phyloP scores from a whole-genome alignment of 2,888 invertebrate species.

The Caenorhabditis sinica region DNA sequence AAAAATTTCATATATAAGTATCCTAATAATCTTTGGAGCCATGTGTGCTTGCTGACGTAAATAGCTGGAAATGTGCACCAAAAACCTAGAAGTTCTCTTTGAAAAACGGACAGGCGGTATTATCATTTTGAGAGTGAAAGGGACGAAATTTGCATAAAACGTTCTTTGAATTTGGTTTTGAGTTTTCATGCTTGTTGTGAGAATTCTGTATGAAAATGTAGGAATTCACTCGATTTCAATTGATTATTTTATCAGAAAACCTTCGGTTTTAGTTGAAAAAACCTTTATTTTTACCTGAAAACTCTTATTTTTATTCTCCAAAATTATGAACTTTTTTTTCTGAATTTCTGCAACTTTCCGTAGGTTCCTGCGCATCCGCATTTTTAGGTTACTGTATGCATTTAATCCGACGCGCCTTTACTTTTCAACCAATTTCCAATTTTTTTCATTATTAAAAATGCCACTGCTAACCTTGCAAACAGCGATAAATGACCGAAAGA shows the following conservation, averaged over 20 bases:
- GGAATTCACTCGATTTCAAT: not conserved
- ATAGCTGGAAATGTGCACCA: not conserved
- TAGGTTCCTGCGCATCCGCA: not conserved
- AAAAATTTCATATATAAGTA: slow-evolving; percentile 16
- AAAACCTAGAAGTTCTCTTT: not conserved
- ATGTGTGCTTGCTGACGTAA: not conserved
- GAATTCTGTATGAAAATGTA: no score
- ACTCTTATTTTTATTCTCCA: not conserved
- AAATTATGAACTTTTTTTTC: not conserved
- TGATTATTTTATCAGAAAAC: not conserved
- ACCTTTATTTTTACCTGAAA: not conserved
- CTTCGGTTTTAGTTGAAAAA: not conserved
- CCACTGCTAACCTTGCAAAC: not conserved
- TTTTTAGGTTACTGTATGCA: slow-evolving; percentile 21
- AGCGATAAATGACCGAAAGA: not conserved
- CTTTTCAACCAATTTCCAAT: not conserved
- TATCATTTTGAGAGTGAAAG: not conserved
- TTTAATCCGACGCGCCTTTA: not conserved
- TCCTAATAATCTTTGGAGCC: slow-evolving; percentile 8
- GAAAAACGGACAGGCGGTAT: not conserved
- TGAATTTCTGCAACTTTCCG: not conserved
- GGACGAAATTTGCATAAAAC: not conserved
- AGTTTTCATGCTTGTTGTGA: not conserved
- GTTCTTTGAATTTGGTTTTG: not conserved
- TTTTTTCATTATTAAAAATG: not conserved